Conservation (phyloP, 1,140 invertebrate species). For the Prorops nasuta region DNA sequence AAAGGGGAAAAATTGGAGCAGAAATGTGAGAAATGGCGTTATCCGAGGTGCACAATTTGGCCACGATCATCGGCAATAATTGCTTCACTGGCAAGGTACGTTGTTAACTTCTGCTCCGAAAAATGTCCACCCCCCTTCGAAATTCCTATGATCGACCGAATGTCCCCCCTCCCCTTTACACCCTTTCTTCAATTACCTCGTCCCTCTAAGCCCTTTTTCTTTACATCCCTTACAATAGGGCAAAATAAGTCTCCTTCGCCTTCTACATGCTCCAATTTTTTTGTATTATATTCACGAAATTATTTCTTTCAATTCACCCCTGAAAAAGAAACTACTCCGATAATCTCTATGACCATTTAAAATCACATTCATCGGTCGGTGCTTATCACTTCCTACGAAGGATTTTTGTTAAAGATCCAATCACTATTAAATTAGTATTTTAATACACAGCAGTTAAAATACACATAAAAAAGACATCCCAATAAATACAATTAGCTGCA, state of each 20-base stretch:
- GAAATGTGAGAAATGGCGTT: slow-evolving; percentile 39
- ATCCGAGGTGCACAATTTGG: slow-evolving; percentile 48
- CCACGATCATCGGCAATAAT: slow-evolving; percentile 47
- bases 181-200: not conserved
- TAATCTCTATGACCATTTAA: too few relatives aligned
- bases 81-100: slow-evolving; percentile 42
- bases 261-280: too few relatives aligned
- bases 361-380: too few relatives aligned
- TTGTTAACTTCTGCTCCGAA: not conserved
- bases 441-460: too few relatives aligned
- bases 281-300: not conserved
- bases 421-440: too few relatives aligned
- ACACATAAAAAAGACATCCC: too few relatives aligned
- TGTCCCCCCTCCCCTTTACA: not conserved
- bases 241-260: slow-evolving; percentile 11
- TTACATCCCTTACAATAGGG: not conserved
- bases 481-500: too few relatives aligned
- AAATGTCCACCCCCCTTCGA: not conserved
- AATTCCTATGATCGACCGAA: too few relatives aligned
- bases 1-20: not conserved
- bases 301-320: too few relatives aligned
- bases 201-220: slow-evolving; percentile 3
- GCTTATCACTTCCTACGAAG: too few relatives aligned
- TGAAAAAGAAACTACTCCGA: too few relatives aligned
- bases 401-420: too few relatives aligned